Evolutionary conservation across 2,888 invertebrate species (phyloP), one percentile per base, ranked within the genome.

Genomic region (Thecocarcelia acutangulata): DNA sequence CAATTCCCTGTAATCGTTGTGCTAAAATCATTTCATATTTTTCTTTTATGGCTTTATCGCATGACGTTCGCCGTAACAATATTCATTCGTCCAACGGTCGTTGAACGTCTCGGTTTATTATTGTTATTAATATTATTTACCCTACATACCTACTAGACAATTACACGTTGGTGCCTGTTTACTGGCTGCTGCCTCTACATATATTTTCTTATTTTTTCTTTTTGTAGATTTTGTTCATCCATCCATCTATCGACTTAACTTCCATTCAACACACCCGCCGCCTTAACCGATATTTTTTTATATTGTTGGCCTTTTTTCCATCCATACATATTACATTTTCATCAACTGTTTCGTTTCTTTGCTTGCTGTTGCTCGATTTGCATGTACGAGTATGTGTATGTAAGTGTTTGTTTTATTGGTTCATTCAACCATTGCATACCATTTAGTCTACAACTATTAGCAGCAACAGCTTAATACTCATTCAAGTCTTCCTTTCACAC

Each of bases 31-130:
- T 83, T 83, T 74, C 70, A 83, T 84, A 73, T 73, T 70, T 70
- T 76, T 74, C 80, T 84, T 84, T 85, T 84, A 84, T 84, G 83
- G 85, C 85, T 85, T 83, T 84, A 84, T 85, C 83, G 84, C 83
- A 83, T 77, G 82, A 83, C 84, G 79, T 78, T 84, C 56, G 80
- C 83, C 73, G 79, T 82, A 83, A 84, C 83, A 77, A 70, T 77
- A 77, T 80, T 84, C 85, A 85, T 85, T 85, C 84, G 84, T 81
- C 76, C 82, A 84, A 83, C 83, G 83, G 84, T 85, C 85, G 84
- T 85, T 85, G 85, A 84, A 85, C 84, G 84, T 84, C 83, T 82
- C 80, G 84, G 85, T 83, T 81, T 82, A 63, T 82, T 78, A 79
- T 79, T 79, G 76, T 76, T 76, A 73, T 77, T 70, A 70, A 63